A percentile compares a stretch with the other conserved stretches of the same genome.
Conservation (phyloP, 1,140 invertebrate genomes). For the Zaprionus ornatus region DNA sequence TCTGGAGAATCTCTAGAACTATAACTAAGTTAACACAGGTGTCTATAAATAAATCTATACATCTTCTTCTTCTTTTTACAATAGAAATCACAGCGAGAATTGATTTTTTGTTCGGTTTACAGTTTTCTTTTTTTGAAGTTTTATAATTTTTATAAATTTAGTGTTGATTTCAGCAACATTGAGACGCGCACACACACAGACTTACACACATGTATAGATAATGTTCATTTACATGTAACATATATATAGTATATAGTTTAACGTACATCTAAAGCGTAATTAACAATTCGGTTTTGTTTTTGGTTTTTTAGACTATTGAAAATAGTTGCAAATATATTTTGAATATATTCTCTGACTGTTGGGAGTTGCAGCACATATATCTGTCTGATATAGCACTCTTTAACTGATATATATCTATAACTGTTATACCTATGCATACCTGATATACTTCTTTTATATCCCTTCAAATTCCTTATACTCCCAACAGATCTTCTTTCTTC, state of each 20-base stretch:
- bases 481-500: neutral
- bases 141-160: conserved; percentile 34
- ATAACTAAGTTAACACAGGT: conserved; percentile 64
- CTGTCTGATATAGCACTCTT: too few species aligned
- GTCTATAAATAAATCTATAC: conserved; percentile 56
- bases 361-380: neutral
- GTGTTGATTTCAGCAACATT: conserved; percentile 79
- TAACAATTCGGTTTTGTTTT: conserved; percentile 51
- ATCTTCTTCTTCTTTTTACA: conserved; percentile 45
- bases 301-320: neutral
- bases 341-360: conserved; percentile 3
- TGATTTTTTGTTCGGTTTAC: conserved; percentile 54
- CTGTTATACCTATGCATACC: neutral
- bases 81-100: conserved; percentile 81
- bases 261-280: conserved; percentile 56
- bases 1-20: conserved; percentile 13
- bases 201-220: conserved; percentile 16
- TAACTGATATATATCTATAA: neutral
- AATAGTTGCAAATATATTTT: conserved; percentile 6
- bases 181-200: conserved; percentile 61
- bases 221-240: neutral
- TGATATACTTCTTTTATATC: neutral
- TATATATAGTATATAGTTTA: conserved; percentile 16
- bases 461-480: neutral
- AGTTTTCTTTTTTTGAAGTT: neutral